Evolutionary conservation across 1,140 invertebrate species (phyloP), one percentile per base, ranked within the genome.

Genomic region (Grapholita molesta): DNA sequence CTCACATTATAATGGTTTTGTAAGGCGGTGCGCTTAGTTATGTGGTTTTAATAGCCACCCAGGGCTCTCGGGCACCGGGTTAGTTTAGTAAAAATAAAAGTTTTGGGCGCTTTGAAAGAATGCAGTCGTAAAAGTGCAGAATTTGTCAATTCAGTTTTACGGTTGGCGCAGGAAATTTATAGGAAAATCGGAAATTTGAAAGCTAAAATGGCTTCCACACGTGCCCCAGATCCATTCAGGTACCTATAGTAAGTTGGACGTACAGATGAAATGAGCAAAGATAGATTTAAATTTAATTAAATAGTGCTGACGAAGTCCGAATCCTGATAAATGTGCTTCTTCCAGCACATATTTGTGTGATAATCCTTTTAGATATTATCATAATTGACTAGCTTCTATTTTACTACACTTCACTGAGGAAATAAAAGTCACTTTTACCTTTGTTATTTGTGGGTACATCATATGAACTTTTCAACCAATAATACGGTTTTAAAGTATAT

Each of bases 71-170:
- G 24, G 55, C 25, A 28, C n/a, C 55, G 25, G 42, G 55, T 61
- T 55, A 55, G 55, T 61, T 61, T n/a, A 61, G 55, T 61, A 23
- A 61, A 48, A 61, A 61, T 61, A 61, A 61, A 61, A 28, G 24
- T 61, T 23, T 32, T 28, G 24, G 18, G 55, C 25, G 55, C 24
- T 61, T 61, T 30, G 23, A 28, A 61, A 15, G 7, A 61, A 61
- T 28, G 24, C 23, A 48, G 6, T 21, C 24, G 55, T 30, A 28
- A 61, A 61, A 61, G 25, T 61, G 55, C 25, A 28, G 25, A 61
- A 61, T 61, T 28, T 32, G 55, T 25, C 55, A 30, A 32, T 61
- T 61, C 12, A 11, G 25, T 61, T 61, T 61, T 61, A 28, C 15
- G 25, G n/a, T 61, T 61, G 42, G 42, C 42, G 15, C 42, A 21